These are phyloP conservation scores for Acipenser transmontanus DNA, from an alignment of 2,797 vertebrate genomes.

Conservation along the genomic window DNA sequence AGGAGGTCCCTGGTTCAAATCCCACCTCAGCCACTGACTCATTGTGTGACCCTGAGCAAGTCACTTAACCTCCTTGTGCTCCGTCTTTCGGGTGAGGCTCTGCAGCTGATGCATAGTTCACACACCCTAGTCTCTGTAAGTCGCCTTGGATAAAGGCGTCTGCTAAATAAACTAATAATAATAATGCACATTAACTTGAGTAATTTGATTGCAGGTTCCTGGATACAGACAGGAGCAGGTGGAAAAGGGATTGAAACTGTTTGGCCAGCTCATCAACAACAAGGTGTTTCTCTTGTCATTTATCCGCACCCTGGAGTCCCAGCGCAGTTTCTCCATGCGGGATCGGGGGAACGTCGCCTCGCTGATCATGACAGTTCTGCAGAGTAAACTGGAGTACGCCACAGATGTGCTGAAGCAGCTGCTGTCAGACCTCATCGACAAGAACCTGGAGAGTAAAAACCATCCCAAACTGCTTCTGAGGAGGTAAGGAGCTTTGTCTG, in stretches of 20 bases:
- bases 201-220: slow-evolving; percentile 66
- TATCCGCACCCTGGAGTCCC: slow-evolving; percentile 90
- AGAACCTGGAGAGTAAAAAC: slow-evolving; percentile 97
- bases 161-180: too few relatives aligned
- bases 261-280: slow-evolving; percentile 97
- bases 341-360: slow-evolving; percentile 95
- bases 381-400: slow-evolving; percentile 93
- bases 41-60: too few relatives aligned
- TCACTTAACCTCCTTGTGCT: too few relatives aligned
- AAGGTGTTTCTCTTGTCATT: slow-evolving; percentile 93
- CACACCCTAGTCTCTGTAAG: too few relatives aligned
- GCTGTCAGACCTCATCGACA: slow-evolving; percentile 92
- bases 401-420: slow-evolving; percentile 95
- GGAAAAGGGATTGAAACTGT: slow-evolving; percentile 90
- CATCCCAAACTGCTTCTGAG: slow-evolving; percentile 91
- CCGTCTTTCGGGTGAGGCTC: too few relatives aligned
- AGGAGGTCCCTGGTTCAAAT: too few relatives aligned
- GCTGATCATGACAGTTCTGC: slow-evolving; percentile 91
- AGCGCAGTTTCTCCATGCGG: slow-evolving; percentile 95
- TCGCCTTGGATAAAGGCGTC: too few relatives aligned
- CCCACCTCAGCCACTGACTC: too few relatives aligned
- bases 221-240: slow-evolving; percentile 93
- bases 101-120: too few relatives aligned
- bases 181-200: too few relatives aligned
- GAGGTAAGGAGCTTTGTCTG: slow-evolving; percentile 58